Evolutionary conservation across 92 coral and sea anemone species (phyloP), one percentile per base, ranked within the genome.

Genomic region (Porites evermanni): DNA sequence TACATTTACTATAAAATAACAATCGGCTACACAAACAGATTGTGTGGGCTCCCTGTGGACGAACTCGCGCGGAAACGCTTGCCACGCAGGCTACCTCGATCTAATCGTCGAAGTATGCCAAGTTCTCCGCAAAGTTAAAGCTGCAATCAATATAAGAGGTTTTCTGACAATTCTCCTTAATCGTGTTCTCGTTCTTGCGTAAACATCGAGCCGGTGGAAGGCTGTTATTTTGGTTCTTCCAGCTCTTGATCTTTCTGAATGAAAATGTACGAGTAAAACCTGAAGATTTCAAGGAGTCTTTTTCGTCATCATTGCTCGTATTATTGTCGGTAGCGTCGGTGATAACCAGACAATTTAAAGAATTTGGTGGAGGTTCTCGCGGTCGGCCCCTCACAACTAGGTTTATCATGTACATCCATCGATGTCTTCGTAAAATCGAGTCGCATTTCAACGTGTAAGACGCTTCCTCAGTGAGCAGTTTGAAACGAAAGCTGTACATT

Each of bases 351-450:
- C 38, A 78, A 71, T 7, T 58, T 7, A 81, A 10, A 38, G 69
- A 38, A 17, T 81, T 70, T 50, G 87, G 87, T 65, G 87, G 87
- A 10, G 52, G 61, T 74, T 83, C 87, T 63, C 20, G 80, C 12
- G 80, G 80, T 61, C 74, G 79, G 51, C 87, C 80, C 10, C 63
- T 83, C 64, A 73, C 80, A 51, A 64, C 80, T 29, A 83, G 67
- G 64, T 83, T 65, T 64, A 83, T 83, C 87, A 83, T 83, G n/a
- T 83, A 83, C 87, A 83, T 83, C 87, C 87, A 83, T 4, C 87
- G 80, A 8, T 83, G 18, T 64, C 87, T 74, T 67, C 74, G 79
- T 47, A 83, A 74, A 47, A 83, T 52, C 63, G 87, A 32, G 7
- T 64, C 87, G 53, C 87, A 83, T 29, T 83, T 83, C 20, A 83